Evolutionary conservation across 2,113 vertebrate genomes (phyloP).

Genomic region (Otis tarda): DNA sequence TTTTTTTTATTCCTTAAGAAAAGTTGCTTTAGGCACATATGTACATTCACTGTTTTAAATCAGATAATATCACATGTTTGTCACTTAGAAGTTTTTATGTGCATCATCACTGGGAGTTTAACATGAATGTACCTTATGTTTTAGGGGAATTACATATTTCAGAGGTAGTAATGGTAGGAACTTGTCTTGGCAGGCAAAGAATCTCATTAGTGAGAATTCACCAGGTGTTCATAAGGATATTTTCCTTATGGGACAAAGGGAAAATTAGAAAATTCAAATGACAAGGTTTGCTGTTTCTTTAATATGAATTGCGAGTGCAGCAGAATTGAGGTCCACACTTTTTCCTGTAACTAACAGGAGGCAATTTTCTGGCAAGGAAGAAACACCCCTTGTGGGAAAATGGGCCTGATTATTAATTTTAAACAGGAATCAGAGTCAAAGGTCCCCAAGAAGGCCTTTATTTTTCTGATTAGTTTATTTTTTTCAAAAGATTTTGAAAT

Average conservation of each 20-base stretch:
- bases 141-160: not conserved
- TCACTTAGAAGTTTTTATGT: not conserved
- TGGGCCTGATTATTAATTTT: not conserved
- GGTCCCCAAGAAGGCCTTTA: rapidly evolving
- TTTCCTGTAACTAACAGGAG: not conserved
- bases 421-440: not conserved
- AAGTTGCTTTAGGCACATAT: not conserved
- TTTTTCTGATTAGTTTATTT: not conserved
- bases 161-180: not conserved
- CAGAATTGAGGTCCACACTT: not conserved
- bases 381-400: not conserved
- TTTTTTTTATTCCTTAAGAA: not conserved
- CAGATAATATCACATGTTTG: not conserved
- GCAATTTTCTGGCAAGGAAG: not conserved
- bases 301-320: not conserved
- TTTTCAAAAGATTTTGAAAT: not conserved
- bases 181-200: not conserved
- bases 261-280: not conserved
- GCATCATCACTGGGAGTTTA: not conserved
- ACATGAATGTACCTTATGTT: not conserved
- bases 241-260: not conserved
- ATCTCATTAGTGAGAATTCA: not conserved
- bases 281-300: not conserved
- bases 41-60: not conserved
- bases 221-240: not conserved